Evolutionary conservation across 2,888 invertebrate species (phyloP).

Genomic region (Drosophila paramelanica): DNA sequence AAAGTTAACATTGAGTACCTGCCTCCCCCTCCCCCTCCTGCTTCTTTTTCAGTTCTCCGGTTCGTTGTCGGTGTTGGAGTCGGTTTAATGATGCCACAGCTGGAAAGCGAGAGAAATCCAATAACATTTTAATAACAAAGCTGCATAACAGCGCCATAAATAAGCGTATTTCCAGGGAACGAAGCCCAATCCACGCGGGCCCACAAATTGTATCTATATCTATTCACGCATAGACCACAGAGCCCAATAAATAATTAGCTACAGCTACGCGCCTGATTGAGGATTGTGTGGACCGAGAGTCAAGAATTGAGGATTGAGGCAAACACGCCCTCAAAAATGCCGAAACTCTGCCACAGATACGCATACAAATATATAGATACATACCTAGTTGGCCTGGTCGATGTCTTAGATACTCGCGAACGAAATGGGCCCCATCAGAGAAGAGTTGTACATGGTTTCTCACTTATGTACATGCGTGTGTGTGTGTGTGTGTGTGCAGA

Average conservation of each 20-base stretch:
- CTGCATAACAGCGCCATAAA: constrained; percentile 64
- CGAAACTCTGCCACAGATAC: constrained; percentile 8
- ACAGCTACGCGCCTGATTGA: constrained; percentile 49
- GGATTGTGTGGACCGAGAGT: constrained; percentile 14
- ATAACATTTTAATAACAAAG: constrained; percentile 82
- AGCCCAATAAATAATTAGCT: constrained; percentile 77
- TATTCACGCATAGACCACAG: constrained; percentile 38
- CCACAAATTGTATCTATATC: constrained; percentile 76
- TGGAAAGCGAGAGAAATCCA: constrained; percentile 80
- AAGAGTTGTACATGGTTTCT: constrained; percentile 66
- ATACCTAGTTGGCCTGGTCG: neutral
- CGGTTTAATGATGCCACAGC: constrained; percentile 55
- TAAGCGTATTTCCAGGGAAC: constrained; percentile 74
- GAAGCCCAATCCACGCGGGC: constrained; percentile 16
- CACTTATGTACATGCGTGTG: constrained; percentile 60
- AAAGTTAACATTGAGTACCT: constrained; percentile 44
- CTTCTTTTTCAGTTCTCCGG: neutral
- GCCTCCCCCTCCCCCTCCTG: neutral
- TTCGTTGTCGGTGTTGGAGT: constrained; percentile 7
- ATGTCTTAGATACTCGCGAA: constrained; percentile 34
- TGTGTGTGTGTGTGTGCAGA: constrained; percentile 28
- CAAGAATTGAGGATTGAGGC: constrained; percentile 15
- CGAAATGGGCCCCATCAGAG: constrained; percentile 15
- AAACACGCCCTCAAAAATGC: constrained; percentile 71
- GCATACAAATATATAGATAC: constrained; percentile 7